Base-by-base conservation (phyloP, 2,888 invertebrate species). In the Apodemia mormo region DNA sequence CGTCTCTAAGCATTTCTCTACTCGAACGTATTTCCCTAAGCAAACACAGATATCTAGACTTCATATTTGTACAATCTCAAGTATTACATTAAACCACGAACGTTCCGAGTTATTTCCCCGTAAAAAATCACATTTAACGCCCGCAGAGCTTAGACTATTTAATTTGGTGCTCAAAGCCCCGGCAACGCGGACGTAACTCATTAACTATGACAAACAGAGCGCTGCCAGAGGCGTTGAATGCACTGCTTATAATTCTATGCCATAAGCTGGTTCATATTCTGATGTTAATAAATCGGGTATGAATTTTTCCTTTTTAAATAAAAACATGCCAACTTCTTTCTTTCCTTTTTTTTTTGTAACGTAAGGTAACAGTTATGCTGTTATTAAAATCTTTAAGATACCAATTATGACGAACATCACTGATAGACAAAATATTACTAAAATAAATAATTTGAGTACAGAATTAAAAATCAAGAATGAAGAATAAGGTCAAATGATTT, bases 141-240 rank as follows among this genome's bases (percentile, higher is more conserved):
- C 45, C 67, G 56, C 69, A 71, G 56, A 67, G 67, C 67, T 61
- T 61, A 61, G 61, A 61, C 61, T 61, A 67, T 69, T 71, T 71
- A 67, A 71, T 71, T 71, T 71, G 58, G 70, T 66, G 65, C 70
- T 49, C 70, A 70, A 67, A 71, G 71, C 70, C 67, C 58, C 64
- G 67, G 70, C 69, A 72, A 45, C 69, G 72, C 73, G 66, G 72
- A 71, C 68, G 68, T 68, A 68, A 69, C 69, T 69, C 69, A 68
- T 73, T 72, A 72, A 67, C 65, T 72, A 52, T 72, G 70, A 70
- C 68, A 71, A 70, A 70, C 68, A 68, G 70, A 66, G 40, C 66
- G 66, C 66, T 65, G 61, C 43, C 61, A 52, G 52, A 52, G 37
- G 65, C 52, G 40, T 22, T 54, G 61, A 56, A 67, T 45, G 52